Conservation (phyloP, 1,140 invertebrate species). For the Pectinophora gossypiella region DNA sequence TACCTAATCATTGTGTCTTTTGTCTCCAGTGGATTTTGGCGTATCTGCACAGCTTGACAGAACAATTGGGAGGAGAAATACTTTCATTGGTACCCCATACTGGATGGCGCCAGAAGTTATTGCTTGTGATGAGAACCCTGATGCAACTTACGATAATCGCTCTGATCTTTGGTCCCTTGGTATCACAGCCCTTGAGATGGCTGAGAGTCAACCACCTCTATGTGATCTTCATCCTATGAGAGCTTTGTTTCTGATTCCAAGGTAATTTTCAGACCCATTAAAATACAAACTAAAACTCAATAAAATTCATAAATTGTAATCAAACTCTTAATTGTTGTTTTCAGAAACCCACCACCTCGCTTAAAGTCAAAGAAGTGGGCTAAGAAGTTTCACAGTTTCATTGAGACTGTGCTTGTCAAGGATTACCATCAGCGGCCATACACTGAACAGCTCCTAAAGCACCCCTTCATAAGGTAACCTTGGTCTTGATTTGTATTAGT, state of each 20-base stretch:
- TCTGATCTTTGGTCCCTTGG: slow-evolving; percentile 99
- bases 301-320: slow-evolving; percentile 3
- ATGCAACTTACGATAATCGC: slow-evolving; percentile 99
- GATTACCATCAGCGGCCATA: slow-evolving; percentile 99
- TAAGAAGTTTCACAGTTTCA: slow-evolving; percentile 92
- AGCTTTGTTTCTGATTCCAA: slow-evolving; percentile 97
- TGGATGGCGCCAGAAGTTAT: slow-evolving; percentile 99
- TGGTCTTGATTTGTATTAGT: slow-evolving; percentile 21
- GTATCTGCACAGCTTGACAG: slow-evolving; percentile 99
- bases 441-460: slow-evolving; percentile 97
- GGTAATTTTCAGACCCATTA: slow-evolving; percentile 55
- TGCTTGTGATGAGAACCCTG: slow-evolving; percentile 99
- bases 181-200: slow-evolving; percentile 99
- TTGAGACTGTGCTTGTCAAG: slow-evolving; percentile 87
- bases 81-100: slow-evolving; percentile 99
- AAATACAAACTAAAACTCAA: too few relatives aligned
- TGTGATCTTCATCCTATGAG: slow-evolving; percentile 99
- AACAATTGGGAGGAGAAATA: slow-evolving; percentile 98
- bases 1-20: too few relatives aligned
- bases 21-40: slow-evolving; percentile 99
- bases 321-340: slow-evolving; percentile 15
- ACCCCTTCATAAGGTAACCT: slow-evolving; percentile 91
- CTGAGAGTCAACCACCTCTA: slow-evolving; percentile 98
- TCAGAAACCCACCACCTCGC: slow-evolving; percentile 92
- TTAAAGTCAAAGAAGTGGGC: slow-evolving; percentile 99